Evolutionary conservation across 2,888 invertebrate genomes (phyloP).

Genomic region (Eristalis arbustorum): DNA sequence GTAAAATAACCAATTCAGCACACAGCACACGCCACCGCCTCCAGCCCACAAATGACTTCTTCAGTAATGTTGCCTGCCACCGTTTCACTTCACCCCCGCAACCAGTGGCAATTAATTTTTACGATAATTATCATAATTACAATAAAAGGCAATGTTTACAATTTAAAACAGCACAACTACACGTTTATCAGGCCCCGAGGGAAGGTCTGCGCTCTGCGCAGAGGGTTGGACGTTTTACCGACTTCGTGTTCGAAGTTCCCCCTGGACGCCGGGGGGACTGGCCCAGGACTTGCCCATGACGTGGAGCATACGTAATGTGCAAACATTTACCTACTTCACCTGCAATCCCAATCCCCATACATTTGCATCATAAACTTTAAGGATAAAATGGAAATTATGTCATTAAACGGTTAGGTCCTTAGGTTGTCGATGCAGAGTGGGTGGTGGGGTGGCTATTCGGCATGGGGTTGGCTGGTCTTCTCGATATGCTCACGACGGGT

Average conservation of each 20-base stretch:
- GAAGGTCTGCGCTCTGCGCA: background rate
- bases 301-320: constrained; percentile 3
- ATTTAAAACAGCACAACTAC: constrained; percentile 33
- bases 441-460: background rate
- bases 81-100: background rate
- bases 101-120: constrained; percentile 46
- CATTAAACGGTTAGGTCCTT: constrained; percentile 30
- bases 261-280: background rate
- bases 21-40: background rate
- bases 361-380: constrained; percentile 45
- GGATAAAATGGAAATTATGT: constrained; percentile 47
- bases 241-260: constrained; percentile 7
- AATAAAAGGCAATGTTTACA: constrained; percentile 61
- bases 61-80: background rate
- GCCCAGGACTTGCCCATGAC: background rate
- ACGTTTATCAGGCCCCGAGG: constrained; percentile 29
- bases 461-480: background rate
- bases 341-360: constrained; percentile 21
- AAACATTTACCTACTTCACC: constrained; percentile 31
- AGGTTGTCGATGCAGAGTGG: background rate
- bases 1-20: constrained; percentile 26
- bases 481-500: constrained; percentile 8
- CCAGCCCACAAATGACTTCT: background rate
- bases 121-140: constrained; percentile 55
- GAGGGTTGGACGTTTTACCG: background rate